Percentiles rank a stretch among this genome's conserved stretches.
Conservation (phyloP, 2,888 invertebrate genomes). For the Dynastes maya region DNA sequence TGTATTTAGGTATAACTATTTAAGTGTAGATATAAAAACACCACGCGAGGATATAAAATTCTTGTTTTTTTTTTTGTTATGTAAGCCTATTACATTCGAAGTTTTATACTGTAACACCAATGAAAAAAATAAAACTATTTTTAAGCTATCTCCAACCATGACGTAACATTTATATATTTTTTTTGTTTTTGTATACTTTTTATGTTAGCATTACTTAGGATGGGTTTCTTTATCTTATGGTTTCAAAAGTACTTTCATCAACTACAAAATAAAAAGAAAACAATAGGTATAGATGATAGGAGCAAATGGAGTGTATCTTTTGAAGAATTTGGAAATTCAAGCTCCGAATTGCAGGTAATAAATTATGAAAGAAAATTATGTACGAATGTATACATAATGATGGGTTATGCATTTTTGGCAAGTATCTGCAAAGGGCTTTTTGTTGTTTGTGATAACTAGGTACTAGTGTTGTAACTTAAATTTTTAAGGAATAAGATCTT, state of each 20-base stretch:
- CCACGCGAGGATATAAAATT: not conserved
- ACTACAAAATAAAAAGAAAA: not conserved
- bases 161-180: slow-evolving; percentile 37
- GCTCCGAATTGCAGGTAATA: slow-evolving; percentile 46
- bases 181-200: slow-evolving; percentile 30
- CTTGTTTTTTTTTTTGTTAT: slow-evolving; percentile 1
- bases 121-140: slow-evolving; percentile 2
- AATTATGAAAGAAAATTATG: slow-evolving; percentile 33
- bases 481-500: slow-evolving; percentile 46
- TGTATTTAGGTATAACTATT: not conserved
- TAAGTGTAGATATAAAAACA: not conserved
- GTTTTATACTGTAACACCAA: not conserved
- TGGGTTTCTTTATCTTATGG: slow-evolving; percentile 16
- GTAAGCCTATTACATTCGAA: slow-evolving; percentile 41
- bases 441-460: slow-evolving; percentile 54
- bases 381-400: slow-evolving; percentile 34
- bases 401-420: slow-evolving; percentile 50
- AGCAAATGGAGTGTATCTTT: slow-evolving; percentile 18
- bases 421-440: slow-evolving; percentile 52
- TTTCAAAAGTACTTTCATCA: not conserved
- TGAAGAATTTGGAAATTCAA: slow-evolving; percentile 42
- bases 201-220: slow-evolving; percentile 26
- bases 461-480: slow-evolving; percentile 51
- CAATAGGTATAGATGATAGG: slow-evolving; percentile 12
- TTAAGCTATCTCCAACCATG: slow-evolving; percentile 26